Base-by-base conservation (phyloP, 2,113 vertebrate species). In the Calonectris borealis region DNA sequence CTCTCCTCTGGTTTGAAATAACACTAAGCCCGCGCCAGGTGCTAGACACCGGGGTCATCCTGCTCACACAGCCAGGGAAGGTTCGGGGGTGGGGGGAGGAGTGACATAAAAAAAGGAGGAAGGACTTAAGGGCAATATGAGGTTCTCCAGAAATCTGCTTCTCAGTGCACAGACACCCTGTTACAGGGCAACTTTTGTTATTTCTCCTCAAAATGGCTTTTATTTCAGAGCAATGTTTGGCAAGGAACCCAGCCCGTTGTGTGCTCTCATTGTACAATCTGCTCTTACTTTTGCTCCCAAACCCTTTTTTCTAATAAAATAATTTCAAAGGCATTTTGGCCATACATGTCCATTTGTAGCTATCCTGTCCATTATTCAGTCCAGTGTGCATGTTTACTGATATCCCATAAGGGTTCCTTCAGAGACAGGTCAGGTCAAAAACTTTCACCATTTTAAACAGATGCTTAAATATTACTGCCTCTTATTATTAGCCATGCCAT, bases 21-120 rank as follows among this genome's bases (percentile, higher is more conserved):
- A 21, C 29, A 16, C 51, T 20, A n/a, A 49, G 16, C 46, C 57
- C 77, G 25, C 0, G 29, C 5, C 68, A 54, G 58, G 77, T 19
- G 55, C 46, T 19, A 16, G 19, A 29, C 31, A 24, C 34, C 1
- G 2, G 48, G 76, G 48, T 31, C 91, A 60, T 0, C 2, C 54
- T 20, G 64, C 60, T 69, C 25, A 51, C 38, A n/a, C 42, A 42
- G 80, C 22, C 54, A 10, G 19, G 36, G 57, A 18, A 80, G 32
- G 20, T 24, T 12, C 1, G 4, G 21, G 26, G 48, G 2, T 7
- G 5, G 3, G 10, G 18, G 55, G 20, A 17, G 8, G 4, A 62
- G 26, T 19, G 29, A 51, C 26, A 36, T 31, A 42, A 34, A 29
- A 83, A 40, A 24, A 27, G 20, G 44, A 48, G 11, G 20, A 90